Evolutionary conservation across 2,888 invertebrate species (phyloP), one percentile per base, ranked within the genome.

Genomic region (Tyria jacobaeae): DNA sequence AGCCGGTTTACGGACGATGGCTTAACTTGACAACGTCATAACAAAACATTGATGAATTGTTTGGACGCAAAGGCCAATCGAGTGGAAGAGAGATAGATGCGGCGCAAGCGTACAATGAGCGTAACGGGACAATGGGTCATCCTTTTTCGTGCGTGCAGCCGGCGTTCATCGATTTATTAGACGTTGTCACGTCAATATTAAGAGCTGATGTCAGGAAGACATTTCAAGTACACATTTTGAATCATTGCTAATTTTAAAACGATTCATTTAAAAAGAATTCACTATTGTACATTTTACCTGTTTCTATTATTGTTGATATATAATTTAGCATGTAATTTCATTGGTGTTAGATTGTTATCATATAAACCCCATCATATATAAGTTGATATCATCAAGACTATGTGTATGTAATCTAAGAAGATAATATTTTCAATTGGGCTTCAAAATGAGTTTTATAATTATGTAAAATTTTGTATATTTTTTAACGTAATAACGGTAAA

Each of bases 291-390:
- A 12, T 21, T 21, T 44, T 44, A 12, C 21, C 44, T 21, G 44
- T 21, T 21, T 21, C 10, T 44, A 44, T 44, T 10, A 44, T 21
- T 12, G 44, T 5, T 44, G 21, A 21, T 44, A 21, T 4, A 21
- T 21, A 12, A 21, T 21, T 44, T 10, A 21, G 4, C 44, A 12
- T 21, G 27, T 48, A 9, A 27, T 21, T 54, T 63, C 58, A 62
- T 59, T 71, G 60, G 63, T 54, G 34, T 17, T 12, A 1, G 15
- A 25, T 15, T 3, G 14, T 15, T n/a, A 7, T 31, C 0, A 1
- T 10, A 37, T 50, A 53, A 58, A 62, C 69, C 65, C 60, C 65
- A 58, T 68, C 65, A 65, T 59, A 24, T 25, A 59, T 58, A 58
- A 15, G 53, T 52, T 39, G 21, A 44, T 51, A 62, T 51, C 41